Percentiles rank a stretch among this genome's conserved stretches.
These are phyloP conservation scores for Scaptomyza reducta DNA, from an alignment of 2,888 invertebrate species.

Conservation along the genomic window DNA sequence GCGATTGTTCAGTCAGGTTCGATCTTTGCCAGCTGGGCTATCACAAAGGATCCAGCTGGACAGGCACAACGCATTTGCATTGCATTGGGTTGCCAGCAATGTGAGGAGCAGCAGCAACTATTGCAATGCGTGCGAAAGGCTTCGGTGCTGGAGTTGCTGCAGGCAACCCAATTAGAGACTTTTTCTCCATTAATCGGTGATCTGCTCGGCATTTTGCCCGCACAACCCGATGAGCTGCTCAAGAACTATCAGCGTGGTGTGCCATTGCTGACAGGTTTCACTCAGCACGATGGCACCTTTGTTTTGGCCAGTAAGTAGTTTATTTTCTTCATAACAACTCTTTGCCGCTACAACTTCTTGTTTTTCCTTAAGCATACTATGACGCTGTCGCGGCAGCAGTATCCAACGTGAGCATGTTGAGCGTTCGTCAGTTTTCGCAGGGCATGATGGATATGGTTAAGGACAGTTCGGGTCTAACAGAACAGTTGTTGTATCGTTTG, in stretches of 20 bases:
- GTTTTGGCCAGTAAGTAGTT: conserved; percentile 82
- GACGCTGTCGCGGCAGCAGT: conserved; percentile 42
- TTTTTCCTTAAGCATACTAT: conserved; percentile 49
- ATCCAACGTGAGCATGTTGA: conserved; percentile 55
- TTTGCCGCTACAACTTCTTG: background rate
- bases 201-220: conserved; percentile 67
- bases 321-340: background rate
- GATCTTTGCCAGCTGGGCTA: conserved; percentile 85
- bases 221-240: conserved; percentile 61
- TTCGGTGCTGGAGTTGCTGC: conserved; percentile 41
- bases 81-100: conserved; percentile 44
- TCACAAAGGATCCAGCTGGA: conserved; percentile 81
- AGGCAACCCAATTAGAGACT: conserved; percentile 47
- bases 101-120: conserved; percentile 32
- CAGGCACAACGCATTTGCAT: conserved; percentile 67
- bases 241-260: conserved; percentile 69
- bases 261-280: conserved; percentile 84
- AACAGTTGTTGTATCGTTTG: conserved; percentile 82
- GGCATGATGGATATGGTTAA: conserved; percentile 51
- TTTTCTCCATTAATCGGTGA: conserved; percentile 75
- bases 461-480: conserved; percentile 67
- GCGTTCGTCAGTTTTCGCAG: conserved; percentile 70
- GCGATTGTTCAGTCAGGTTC: conserved; percentile 86
- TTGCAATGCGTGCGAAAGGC: conserved; percentile 46
- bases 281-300: conserved; percentile 85